phyloP scores from a whole-genome alignment of 1,140 invertebrate species.

The Anastatus disparis region DNA sequence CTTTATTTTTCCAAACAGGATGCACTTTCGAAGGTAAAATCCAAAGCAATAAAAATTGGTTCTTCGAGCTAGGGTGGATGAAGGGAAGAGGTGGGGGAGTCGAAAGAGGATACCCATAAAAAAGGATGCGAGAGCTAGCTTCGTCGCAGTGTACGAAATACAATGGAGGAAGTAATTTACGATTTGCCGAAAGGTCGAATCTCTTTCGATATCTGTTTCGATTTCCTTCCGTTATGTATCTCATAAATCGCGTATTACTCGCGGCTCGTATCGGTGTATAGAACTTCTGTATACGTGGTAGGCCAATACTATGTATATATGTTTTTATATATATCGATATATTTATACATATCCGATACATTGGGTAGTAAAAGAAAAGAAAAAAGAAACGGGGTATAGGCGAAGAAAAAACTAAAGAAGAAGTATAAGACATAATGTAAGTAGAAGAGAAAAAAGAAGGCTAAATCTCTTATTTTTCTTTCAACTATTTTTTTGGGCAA shows the following conservation, averaged over 20 bases:
- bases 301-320: background rate
- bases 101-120: background rate
- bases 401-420: background rate
- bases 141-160: background rate
- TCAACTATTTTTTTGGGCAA: background rate
- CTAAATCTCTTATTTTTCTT: background rate
- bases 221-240: slow-evolving; percentile 39
- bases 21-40: slow-evolving; percentile 21
- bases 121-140: background rate
- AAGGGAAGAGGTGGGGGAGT: background rate
- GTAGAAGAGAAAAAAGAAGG: background rate
- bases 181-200: slow-evolving; percentile 26
- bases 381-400: background rate
- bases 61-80: background rate
- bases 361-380: no score
- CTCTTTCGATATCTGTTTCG: slow-evolving; percentile 36
- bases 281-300: background rate
- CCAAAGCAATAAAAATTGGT: slow-evolving; percentile 34
- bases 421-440: background rate
- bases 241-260: slow-evolving; percentile 38
- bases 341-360: background rate
- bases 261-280: slow-evolving; percentile 10
- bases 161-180: slow-evolving; percentile 35
- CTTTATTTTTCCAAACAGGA: slow-evolving; percentile 28
- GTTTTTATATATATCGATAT: background rate